Evolutionary conservation across 2,888 invertebrate species (phyloP).

Genomic region (Andrena haemorrhoa): DNA sequence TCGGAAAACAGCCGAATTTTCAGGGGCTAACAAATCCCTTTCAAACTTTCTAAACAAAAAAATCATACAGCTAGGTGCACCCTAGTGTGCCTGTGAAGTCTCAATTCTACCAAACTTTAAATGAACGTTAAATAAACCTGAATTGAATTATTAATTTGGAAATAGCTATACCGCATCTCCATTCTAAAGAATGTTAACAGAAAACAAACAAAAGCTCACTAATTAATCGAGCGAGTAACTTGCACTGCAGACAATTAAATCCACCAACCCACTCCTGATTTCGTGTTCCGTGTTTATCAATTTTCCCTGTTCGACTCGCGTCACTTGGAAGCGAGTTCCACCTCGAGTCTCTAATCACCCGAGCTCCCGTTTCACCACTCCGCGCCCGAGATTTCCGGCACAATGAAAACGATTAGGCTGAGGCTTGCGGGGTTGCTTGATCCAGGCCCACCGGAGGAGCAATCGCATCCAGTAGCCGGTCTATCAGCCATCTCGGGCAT

Average conservation of each 20-base stretch:
- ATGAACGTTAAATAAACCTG: no score
- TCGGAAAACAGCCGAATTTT: no score
- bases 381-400: constrained; percentile 41
- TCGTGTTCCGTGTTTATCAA: not conserved
- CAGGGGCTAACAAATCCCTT: no score
- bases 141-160: no score
- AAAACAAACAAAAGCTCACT: no score
- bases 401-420: constrained; percentile 60
- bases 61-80: no score
- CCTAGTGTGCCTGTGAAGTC: no score
- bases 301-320: not conserved
- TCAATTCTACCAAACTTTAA: no score
- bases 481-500: constrained; percentile 76
- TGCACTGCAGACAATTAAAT: not conserved
- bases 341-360: constrained; percentile 39
- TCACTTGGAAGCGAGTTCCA: not conserved
- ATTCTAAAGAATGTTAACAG: no score
- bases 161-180: no score
- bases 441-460: constrained; percentile 64
- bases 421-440: constrained; percentile 30
- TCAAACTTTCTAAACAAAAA: no score
- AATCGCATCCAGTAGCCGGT: constrained; percentile 75
- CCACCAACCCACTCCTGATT: not conserved
- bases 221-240: no score
- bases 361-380: constrained; percentile 14